Evolutionary conservation across 2,113 vertebrate species (phyloP), one percentile per base, ranked within the genome.

Genomic region (Cranoglanis bouderius): DNA sequence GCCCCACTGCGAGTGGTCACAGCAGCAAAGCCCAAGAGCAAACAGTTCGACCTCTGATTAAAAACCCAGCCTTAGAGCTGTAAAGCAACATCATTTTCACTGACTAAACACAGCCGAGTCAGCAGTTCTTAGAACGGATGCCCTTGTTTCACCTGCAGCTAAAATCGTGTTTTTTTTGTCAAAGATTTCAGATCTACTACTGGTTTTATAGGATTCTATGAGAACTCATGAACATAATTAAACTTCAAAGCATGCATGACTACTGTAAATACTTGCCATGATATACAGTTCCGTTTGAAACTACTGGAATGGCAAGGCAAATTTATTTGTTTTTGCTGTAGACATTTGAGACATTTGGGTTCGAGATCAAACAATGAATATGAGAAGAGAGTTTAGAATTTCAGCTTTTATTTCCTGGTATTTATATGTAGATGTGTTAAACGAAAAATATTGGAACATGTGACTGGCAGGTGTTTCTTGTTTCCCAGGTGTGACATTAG

Each of bases 1-100:
- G 49, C 84, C 67, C 63, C 75, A 89, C 85, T 67, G 75, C 16
- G 29, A 84, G 43, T 21, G 46, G 82, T 81, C 87, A 61, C 74
- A 89, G 90, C 59, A 84, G 49, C 78, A 74, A 85, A 55, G 51
- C 85, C 87, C 85, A 21, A 57, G 84, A 85, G 88, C 67, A 82
- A 89, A 81, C 70, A 84, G 77, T 74, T 90, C 86, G 61, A 90
- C 78, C 84, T 88, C 86, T 90, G 89, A 90, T 90, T 88, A 90
- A 90, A 91, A 90, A 46, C 57, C 38, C 81, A 74, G 83, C 78
- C 84, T 86, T 78, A 0, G 29, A 89, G 91, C 84, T 72, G 86
- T 84, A 86, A 89, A 88, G 89, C 86, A 74, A 65, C 88, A 84
- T 81, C 32, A 72, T 88, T 88, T 87, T 86, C 35, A 80, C 81